Base-by-base conservation (phyloP, 2,888 invertebrate genomes). In the Electrophaes corylata region DNA sequence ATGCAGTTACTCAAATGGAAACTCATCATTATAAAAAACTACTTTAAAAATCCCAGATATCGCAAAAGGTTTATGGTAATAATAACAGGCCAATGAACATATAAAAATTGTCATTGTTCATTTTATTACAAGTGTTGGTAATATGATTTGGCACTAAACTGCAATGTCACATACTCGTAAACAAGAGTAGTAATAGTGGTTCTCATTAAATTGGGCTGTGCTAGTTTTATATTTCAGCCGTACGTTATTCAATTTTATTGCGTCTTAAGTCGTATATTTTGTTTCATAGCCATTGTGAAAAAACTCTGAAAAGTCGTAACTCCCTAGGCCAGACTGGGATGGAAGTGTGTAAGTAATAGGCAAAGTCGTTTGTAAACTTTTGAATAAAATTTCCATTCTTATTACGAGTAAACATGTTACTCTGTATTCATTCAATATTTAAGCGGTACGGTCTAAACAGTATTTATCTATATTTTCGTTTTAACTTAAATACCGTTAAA, bases 71-170 rank as follows among this genome's bases (percentile, higher is more conserved):
- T 64, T 60, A 61, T 62, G 44, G 62, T 16, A 37, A 29, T 26
- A 60, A 57, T 62, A 66, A 62, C 57, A 57, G 69, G 66, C 67
- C 67, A 73, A 70, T 70, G 69, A 58, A 68, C 67, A 64, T 46
- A 75, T 70, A 73, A 75, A 72, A 70, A 67, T 66, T 69, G 56
- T 56, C 60, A 65, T 62, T 64, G 66, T 66, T 64, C 60, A 68
- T 73, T 75, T 76, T 74, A 75, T 75, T 69, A 69, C 64, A 52
- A 53, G 57, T 35, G 66, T 65, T 70, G 69, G 68, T 71, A 68
- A 66, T 65, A 64, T 50, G 50, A 62, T 68, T 71, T 73, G 75
- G 73, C 74, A 74, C 66, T 66, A 70, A 64, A 59, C 64, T 57
- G 60, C 67, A 67, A 70, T 37, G 61, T 62, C 50, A 66, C 53